Base-by-base conservation (phyloP, 2,888 invertebrate genomes). In the Lepidocyrtoides sp. region DNA sequence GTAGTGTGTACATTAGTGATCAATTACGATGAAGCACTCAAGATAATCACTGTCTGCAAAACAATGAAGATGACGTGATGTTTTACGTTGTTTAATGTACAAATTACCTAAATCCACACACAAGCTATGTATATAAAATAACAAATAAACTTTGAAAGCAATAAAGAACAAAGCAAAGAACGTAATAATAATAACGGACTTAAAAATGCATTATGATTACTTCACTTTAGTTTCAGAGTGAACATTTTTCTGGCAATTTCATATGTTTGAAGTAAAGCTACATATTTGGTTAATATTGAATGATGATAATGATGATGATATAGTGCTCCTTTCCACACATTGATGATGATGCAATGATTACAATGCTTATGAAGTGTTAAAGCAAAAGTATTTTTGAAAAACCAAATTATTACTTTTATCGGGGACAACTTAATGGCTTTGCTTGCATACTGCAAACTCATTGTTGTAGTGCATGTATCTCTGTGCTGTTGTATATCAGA, bases 1-100 rank as follows among this genome's bases (percentile, higher is more conserved):
- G 23, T 72, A 44, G 48, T 89, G 69, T 72, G 48, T 75, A 85
- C 90, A 93, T 93, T 93, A 91, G 89, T 86, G 87, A 91, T 92
- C 92, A 93, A 93, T 93, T 93, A 93, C 89, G 87, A 92, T n/a
- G n/a, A n/a, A 92, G 91, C 93, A 93, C 93, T 93, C 93, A 93
- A 91, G 92, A 92, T 93, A 93, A 93, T 93, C 91, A 92, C 75
- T 7, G n/a, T n/a, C 8, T 36, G 17, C 2, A 66, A 79, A 63
- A 57, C 60, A 81, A 88, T 36, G 48, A 17, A 66, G 32, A 36
- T 36, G n/a, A 83, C 72, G 89, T 89, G 83, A 83, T 72, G 60
- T 57, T 83, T 86, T 26, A 57, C 14, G 36, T 54, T 60, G 72
- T 75, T 75, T 75, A 23, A 44, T 41, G 41, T 23, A 23, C 72